Evolutionary conservation across 2,113 vertebrate species (phyloP).

Genomic region (Orientallactaga bullata): DNA sequence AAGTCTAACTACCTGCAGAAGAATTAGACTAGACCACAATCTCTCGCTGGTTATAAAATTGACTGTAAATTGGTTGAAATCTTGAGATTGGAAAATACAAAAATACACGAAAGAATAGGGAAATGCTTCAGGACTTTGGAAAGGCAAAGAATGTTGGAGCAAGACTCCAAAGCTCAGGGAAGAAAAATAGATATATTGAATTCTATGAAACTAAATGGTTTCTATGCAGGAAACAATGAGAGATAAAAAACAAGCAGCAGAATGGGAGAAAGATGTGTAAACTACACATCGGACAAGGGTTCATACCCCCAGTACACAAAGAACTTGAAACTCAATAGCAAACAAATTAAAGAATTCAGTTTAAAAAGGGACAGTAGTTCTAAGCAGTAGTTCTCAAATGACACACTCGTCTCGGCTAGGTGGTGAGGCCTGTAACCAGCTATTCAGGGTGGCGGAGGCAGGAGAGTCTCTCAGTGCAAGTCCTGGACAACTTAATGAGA

Average conservation of each 20-base stretch:
- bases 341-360: not conserved
- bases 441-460: no score
- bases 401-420: no score
- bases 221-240: not conserved
- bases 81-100: not conserved
- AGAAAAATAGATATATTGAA: not conserved
- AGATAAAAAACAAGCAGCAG: not conserved
- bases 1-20: no score
- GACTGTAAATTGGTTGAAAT: not conserved
- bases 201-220: not conserved
- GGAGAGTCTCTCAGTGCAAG: no score
- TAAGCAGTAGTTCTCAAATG: not conserved
- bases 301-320: not conserved
- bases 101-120: not conserved
- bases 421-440: no score
- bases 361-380: not conserved
- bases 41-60: not conserved
- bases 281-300: not conserved
- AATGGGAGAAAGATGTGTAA: not conserved
- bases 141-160: not conserved
- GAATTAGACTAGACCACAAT: not conserved
- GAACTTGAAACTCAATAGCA: not conserved
- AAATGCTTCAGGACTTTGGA: not conserved
- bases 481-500: no score
- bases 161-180: not conserved